A percentile compares a stretch with the other conserved stretches of the same genome.
Conservation (phyloP, 2,888 invertebrate genomes). For the Hyppa rectilinea region DNA sequence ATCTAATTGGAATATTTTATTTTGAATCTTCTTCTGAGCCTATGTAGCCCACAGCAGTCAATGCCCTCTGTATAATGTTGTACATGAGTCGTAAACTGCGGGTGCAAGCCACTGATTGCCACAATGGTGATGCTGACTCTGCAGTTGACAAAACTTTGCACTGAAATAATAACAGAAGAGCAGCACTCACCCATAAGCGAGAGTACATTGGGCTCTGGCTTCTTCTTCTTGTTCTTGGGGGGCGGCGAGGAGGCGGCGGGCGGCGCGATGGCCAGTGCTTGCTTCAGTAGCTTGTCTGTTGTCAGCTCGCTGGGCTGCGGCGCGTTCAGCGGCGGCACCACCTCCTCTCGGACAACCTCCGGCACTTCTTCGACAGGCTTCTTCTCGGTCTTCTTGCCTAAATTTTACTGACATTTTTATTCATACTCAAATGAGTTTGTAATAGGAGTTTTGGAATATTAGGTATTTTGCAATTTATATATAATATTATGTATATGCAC, state of each 20-base stretch:
- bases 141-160: not conserved
- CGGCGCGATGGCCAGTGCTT: slow-evolving; percentile 76
- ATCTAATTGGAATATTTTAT: not conserved
- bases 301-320: slow-evolving; percentile 87
- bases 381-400: slow-evolving; percentile 84
- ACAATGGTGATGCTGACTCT: too few relatives aligned
- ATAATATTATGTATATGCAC: slow-evolving; percentile 64
- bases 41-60: not conserved
- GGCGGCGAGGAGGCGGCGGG: slow-evolving; percentile 75
- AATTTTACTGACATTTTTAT: slow-evolving; percentile 21
- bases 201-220: slow-evolving; percentile 82
- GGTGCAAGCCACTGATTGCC: not conserved
- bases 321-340: slow-evolving; percentile 82
- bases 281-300: slow-evolving; percentile 85
- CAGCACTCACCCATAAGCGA: slow-evolving; percentile 83
- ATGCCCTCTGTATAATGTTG: not conserved
- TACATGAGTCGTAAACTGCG: not conserved
- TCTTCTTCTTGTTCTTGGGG: slow-evolving; percentile 85
- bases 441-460: not conserved
- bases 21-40: not conserved
- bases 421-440: not conserved
- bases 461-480: not conserved
- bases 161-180: not conserved
- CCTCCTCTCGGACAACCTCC: slow-evolving; percentile 76
- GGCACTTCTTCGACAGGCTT: slow-evolving; percentile 73